Base-by-base conservation (phyloP, 2,797 vertebrate species). In the Nannoperca australis region DNA sequence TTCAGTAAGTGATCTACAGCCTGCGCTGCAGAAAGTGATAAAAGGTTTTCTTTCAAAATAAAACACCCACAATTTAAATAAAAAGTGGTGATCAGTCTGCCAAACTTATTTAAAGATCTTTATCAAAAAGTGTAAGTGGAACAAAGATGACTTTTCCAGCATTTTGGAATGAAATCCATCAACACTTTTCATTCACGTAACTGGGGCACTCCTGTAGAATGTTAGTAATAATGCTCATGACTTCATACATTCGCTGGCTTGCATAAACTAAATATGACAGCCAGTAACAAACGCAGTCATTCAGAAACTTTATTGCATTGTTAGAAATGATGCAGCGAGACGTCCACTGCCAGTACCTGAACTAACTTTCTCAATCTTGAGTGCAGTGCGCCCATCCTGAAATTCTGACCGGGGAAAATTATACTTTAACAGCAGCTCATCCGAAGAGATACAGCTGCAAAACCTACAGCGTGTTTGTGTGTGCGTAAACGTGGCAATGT, bases 221-320 rank as follows among this genome's bases (percentile, higher is more conserved):
- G 3, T 72, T 55, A 61, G 38, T 49, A 64, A 62, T 54, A 20
- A 58, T 53, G 5, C 58, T 66, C 38, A 56, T 30, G 20, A 79
- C 50, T 73, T 79, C 53, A 78, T 63, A 85, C 75, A 78, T 80
- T 84, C 73, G 67, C 78, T 71, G 54, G 64, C 75, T 78, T 75
- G 76, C 70, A 80, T 83, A 73, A 81, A 70, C 61, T 50, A 47
- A 72, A 61, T 54, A 4, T 47, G 14, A 70, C 54, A 36, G 44
- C 60, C 73, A 73, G 40, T 62, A 55, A 82, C 30, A 76, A 47
- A 86, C 8, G 18, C 44, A 55, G 61, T 42, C 63, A 66, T 64
- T 79, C 47, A 73, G 18, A 74, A 78, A 63, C 49, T n/a, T 80
- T 81, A 85, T 89, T 90, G 87, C 85, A 87, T 85, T 83, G 56